Base-by-base conservation (phyloP, 2,888 invertebrate species). In the Eutolmus rufibarbis region DNA sequence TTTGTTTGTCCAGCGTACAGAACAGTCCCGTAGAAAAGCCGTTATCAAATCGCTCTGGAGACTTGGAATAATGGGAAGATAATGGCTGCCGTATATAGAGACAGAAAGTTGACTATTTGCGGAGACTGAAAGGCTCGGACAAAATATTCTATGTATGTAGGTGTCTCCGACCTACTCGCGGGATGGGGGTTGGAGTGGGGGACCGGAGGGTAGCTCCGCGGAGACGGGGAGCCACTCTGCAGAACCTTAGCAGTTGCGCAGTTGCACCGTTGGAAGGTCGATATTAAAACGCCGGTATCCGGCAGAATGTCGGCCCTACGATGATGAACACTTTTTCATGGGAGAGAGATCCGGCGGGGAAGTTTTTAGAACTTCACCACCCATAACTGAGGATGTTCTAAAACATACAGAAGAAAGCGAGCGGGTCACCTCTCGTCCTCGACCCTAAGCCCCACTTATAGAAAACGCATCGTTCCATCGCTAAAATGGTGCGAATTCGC, bases 261-360 rank as follows among this genome's bases (percentile, higher is more conserved):
- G 2, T 46, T 31, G 16, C 12, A 46, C 34, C 76, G 40, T 79
- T 74, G 66, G 46, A 86, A 74, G 76, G 23, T 34, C 51, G 40
- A 84, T 31, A 56, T n/a, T 16, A 46, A 79, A 86, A 87, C 74
- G 74, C 87, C 87, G 87, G 81, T 74, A 81, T 66, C 43, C 43
- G 57, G 74, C 43, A 57, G 74, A 40, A 74, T 79, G 74, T 40
- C 51, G 28, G 77, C 34, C 74, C 19, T 34, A 76, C 19, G 34
- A 40, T 87, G 87, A 87, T 87, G 79, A 86, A 37, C 57, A 86
- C 31, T 40, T 86, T 78, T 86, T 66, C 43, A 86, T 78, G 78
- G 86, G 78, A 86, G 86, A 86, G 16, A 43, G 14, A 43, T n/a
- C 9, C 7, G n/a, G 66, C 40, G 74, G 85, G 37, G 51, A 85